Evolutionary conservation across 2,888 invertebrate genomes (phyloP).

Genomic region (Erannis defoliaria): DNA sequence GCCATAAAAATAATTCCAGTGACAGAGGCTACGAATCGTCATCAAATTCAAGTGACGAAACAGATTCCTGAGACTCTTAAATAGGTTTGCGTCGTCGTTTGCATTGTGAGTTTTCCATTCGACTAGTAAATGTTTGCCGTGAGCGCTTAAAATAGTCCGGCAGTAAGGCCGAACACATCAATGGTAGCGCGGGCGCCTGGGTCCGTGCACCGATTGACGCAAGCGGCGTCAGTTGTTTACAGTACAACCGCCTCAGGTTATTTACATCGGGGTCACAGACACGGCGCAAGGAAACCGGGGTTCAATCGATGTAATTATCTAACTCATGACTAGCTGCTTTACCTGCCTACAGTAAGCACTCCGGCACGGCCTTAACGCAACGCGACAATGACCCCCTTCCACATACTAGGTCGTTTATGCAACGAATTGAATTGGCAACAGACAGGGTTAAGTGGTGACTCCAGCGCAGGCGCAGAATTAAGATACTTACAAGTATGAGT

Average conservation of each 20-base stretch:
- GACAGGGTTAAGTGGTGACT: conserved; percentile 70
- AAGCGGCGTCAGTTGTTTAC: conserved; percentile 82
- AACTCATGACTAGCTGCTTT: conserved; percentile 66
- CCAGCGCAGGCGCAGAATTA: conserved; percentile 64
- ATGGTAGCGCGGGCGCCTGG: conserved; percentile 53
- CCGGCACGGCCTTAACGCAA: conserved; percentile 57
- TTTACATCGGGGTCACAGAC: conserved; percentile 87
- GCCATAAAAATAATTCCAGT: conserved; percentile 23
- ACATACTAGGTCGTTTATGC: conserved; percentile 82
- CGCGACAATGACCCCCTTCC: conserved; percentile 83
- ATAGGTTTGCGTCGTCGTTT: conserved; percentile 50
- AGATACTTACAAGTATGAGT: conserved; percentile 73
- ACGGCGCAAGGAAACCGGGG: conserved; percentile 79
- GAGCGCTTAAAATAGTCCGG: conserved; percentile 61
- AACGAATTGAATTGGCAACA: conserved; percentile 77
- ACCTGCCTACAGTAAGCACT: conserved; percentile 46
- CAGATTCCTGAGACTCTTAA: conserved; percentile 42
- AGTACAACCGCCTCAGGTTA: conserved; percentile 81
- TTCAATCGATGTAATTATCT: conserved; percentile 81
- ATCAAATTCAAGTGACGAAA: conserved; percentile 41
- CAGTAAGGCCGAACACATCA: conserved; percentile 64
- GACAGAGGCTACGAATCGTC: conserved; percentile 25
- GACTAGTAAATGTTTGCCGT: conserved; percentile 54
- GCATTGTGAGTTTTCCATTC: conserved; percentile 54
- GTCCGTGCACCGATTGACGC: conserved; percentile 74